Base-by-base conservation (phyloP, 2,888 invertebrate genomes). In the Parnassius glacialis region DNA sequence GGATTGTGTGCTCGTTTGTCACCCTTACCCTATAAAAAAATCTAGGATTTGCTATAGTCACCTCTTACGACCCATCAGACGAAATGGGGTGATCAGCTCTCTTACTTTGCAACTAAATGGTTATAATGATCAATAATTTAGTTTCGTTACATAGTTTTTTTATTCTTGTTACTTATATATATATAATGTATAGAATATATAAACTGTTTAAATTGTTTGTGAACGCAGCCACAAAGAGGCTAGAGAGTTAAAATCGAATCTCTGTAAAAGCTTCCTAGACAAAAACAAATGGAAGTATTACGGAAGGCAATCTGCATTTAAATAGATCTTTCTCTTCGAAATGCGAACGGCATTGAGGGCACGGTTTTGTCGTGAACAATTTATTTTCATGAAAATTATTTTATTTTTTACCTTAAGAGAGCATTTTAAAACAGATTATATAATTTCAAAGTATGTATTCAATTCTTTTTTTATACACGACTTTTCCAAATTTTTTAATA, bases 211-310 rank as follows among this genome's bases (percentile, higher is more conserved):
- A 48, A 48, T 12, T 12, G 10, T n/a, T 42, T 34, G 1, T 57
- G 50, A 59, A 42, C 53, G 52, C 74, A 75, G 51, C 80, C 86
- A 75, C 84, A 76, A 79, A 84, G 80, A 78, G 77, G 81, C 78
- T 81, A 79, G 76, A 75, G 74, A 79, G 74, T 71, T 79, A 76
- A 71, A 81, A 77, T 76, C 84, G 85, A 84, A 86, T 87, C 84
- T 84, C 81, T 74, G 76, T 74, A 76, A 80, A 78, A 81, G 83
- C 81, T 82, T 75, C 72, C 68, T 78, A 84, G 85, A 89, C 89
- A 88, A 88, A 89, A 90, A 90, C 90, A 90, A 90, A 90, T 90
- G 89, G 87, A 87, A 89, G 90, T 88, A 89, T 90, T 90, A 88
- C 87, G 78, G 80, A 75, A 83, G 84, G 87, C 90, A 90, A 90